Conservation (phyloP, 2,888 invertebrate species). For the Liopterus haemorrhoidalis region DNA sequence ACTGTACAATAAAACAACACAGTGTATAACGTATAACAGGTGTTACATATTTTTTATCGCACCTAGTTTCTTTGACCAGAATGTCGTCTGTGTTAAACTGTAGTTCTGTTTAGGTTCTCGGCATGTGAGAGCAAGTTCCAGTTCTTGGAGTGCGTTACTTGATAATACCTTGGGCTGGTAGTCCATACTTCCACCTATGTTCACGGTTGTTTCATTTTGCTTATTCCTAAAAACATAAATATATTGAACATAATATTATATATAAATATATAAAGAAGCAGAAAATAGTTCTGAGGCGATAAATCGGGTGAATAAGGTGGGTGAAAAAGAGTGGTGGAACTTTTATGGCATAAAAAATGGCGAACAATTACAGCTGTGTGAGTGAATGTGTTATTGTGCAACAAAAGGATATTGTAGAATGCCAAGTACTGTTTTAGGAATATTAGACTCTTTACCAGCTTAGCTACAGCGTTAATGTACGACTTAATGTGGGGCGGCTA, state of each 20-base stretch:
- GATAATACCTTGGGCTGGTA: constrained; percentile 42
- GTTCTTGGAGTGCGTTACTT: constrained; percentile 36
- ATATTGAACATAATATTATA: constrained; percentile 3
- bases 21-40: constrained; percentile 9
- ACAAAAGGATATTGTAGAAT: no score
- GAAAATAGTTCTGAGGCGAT: no score
- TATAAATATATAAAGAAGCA: constrained; percentile 2
- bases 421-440: no score
- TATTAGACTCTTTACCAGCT: no score
- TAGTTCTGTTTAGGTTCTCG: constrained; percentile 40
- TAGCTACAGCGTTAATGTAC: no score
- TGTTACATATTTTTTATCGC: constrained; percentile 19
- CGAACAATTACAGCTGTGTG: no score
- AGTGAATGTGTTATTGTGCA: no score
- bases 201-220: constrained; percentile 38
- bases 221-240: constrained; percentile 35
- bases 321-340: no score
- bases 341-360: no score
- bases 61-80: constrained; percentile 35
- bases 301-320: no score
- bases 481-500: no score
- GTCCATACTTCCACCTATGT: constrained; percentile 39
- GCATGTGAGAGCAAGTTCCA: constrained; percentile 41
- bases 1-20: constrained; percentile 18
- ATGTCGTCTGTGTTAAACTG: constrained; percentile 35